Conservation (phyloP, 2,888 invertebrate genomes). For the Tiliacea citrago region DNA sequence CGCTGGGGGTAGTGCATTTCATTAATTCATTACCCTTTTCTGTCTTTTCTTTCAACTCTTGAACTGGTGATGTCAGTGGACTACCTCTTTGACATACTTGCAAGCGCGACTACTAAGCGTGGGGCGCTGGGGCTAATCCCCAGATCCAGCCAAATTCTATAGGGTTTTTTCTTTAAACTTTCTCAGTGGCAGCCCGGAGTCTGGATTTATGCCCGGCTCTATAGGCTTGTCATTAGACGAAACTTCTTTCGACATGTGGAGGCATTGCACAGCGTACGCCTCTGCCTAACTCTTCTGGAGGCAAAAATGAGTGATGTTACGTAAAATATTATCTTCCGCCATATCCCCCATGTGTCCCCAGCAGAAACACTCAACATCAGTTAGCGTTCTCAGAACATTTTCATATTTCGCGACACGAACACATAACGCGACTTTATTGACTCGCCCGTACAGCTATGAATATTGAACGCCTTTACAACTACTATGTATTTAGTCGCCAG, state of each 20-base stretch:
- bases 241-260: not conserved
- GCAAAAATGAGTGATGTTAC: not conserved
- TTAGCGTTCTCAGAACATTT: constrained; percentile 35
- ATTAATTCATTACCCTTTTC: too few relatives aligned
- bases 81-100: not conserved
- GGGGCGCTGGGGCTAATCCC: not conserved
- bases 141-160: not conserved
- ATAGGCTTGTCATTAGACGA: not conserved
- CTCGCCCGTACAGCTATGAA: constrained; percentile 16
- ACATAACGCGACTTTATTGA: constrained; percentile 40
- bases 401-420: constrained; percentile 45
- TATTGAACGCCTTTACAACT: constrained; percentile 25
- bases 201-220: not conserved
- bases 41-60: not conserved
- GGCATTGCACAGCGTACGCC: not conserved
- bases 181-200: not conserved
- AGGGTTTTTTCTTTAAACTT: not conserved
- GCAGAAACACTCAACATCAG: constrained; percentile 22
- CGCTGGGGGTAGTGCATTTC: too few relatives aligned
- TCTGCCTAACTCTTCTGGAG: not conserved
- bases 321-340: not conserved
- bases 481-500: constrained; percentile 23
- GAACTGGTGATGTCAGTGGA: too few relatives aligned
- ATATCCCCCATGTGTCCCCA: constrained; percentile 8
- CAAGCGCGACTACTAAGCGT: not conserved